phyloP scores from a whole-genome alignment of 1,140 invertebrate species.

The Elymnias hypermnestra region DNA sequence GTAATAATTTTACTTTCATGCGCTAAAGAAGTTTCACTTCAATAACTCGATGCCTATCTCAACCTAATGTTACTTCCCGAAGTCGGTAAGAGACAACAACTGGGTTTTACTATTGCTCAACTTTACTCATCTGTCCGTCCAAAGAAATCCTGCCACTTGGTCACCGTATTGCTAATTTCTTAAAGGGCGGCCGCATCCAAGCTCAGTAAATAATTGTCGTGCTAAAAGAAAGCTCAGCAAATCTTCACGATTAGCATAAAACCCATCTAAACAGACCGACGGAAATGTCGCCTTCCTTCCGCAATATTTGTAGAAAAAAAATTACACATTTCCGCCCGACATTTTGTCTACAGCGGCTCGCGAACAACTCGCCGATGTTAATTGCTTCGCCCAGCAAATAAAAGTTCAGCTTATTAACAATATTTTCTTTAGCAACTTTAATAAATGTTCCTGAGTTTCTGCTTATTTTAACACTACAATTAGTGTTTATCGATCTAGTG shows the following conservation, averaged over 20 bases:
- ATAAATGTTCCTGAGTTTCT: too few species aligned
- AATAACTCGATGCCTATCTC: neutral
- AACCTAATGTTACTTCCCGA: too few species aligned
- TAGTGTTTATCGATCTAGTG: too few species aligned
- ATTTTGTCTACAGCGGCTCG: slow-evolving; percentile 45
- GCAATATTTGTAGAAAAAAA: slow-evolving; percentile 65
- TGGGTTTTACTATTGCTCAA: too few species aligned
- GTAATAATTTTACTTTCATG: too few species aligned
- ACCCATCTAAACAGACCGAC: slow-evolving; percentile 64
- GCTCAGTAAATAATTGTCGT: slow-evolving; percentile 61
- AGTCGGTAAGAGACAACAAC: too few species aligned
- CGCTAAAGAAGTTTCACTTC: too few species aligned
- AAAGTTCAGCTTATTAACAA: slow-evolving; percentile 35
- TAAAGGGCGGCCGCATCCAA: slow-evolving; percentile 36
- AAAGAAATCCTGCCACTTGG: neutral
- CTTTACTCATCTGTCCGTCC: too few species aligned
- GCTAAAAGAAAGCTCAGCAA: slow-evolving; percentile 62
- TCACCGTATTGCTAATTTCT: slow-evolving; percentile 39
- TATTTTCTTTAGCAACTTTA: neutral
- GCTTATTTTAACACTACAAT: too few species aligned
- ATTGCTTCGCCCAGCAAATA: slow-evolving; percentile 42
- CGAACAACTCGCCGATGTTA: slow-evolving; percentile 50
- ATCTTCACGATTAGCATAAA: slow-evolving; percentile 72
- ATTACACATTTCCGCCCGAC: slow-evolving; percentile 62
- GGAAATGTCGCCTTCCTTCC: slow-evolving; percentile 65